These are phyloP conservation scores for Sebastes kiyomatsui DNA, from an alignment of 2,797 vertebrate genomes.

Conservation along the genomic window DNA sequence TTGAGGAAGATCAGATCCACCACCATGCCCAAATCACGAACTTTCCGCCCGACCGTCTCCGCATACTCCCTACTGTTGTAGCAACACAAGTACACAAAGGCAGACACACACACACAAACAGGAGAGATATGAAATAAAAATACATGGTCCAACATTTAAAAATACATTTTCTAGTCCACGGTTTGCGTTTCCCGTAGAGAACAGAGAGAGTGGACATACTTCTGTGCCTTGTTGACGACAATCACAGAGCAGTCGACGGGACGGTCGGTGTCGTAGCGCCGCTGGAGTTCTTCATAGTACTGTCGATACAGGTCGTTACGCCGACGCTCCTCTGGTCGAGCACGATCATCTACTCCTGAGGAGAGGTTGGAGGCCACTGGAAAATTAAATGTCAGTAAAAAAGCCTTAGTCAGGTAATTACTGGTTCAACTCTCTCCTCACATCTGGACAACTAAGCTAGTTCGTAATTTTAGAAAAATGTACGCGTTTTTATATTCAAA, in stretches of 20 bases:
- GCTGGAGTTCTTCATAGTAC: constrained; percentile 97
- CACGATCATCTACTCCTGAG: constrained; percentile 77
- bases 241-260: constrained; percentile 98
- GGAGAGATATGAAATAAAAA: constrained; percentile 64
- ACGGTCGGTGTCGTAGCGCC: constrained; percentile 91
- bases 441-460: neutral
- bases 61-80: constrained; percentile 90
- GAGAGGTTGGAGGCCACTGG: too few species aligned
- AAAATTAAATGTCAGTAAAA: neutral
- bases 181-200: neutral
- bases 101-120: constrained; percentile 25
- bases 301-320: constrained; percentile 96
- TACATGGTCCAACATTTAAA: neutral
- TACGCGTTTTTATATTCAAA: neutral
- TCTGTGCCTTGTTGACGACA: constrained; percentile 96
- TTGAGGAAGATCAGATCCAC: constrained; percentile 99
- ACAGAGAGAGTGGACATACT: constrained; percentile 83
- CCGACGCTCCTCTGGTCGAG: constrained; percentile 89
- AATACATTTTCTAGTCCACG: accelerated
- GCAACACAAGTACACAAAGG: constrained; percentile 29
- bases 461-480: neutral
- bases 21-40: constrained; percentile 96
- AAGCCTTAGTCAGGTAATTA: neutral
- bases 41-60: constrained; percentile 94
- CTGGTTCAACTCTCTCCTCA: neutral